Percentiles rank a stretch among this genome's conserved stretches.
Conservation (phyloP, 2,888 invertebrate genomes). For the Enchytraeus crypticus region DNA sequence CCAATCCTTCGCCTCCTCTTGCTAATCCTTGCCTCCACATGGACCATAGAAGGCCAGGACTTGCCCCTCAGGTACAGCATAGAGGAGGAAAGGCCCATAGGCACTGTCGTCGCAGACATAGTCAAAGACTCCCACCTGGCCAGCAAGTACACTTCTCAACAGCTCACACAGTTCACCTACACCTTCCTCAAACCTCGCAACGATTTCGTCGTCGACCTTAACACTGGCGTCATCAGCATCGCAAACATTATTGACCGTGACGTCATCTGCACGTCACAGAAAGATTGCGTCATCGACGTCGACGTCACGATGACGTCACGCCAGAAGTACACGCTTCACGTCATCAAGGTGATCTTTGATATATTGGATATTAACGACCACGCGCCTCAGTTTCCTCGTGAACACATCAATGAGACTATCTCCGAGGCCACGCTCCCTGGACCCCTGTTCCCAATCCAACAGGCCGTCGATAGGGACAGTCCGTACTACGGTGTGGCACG, state of each 20-base stretch:
- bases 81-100: not conserved
- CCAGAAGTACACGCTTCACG: constrained; percentile 50
- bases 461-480: constrained; percentile 69
- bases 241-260: constrained; percentile 10
- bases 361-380: constrained; percentile 34
- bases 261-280: constrained; percentile 9
- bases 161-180: not conserved
- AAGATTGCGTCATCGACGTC: constrained; percentile 6
- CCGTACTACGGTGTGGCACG: constrained; percentile 72
- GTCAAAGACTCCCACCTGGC: not conserved
- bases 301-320: constrained; percentile 9
- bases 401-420: constrained; percentile 15
- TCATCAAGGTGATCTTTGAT: constrained; percentile 35
- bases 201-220: not conserved
- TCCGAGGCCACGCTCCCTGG: constrained; percentile 24
- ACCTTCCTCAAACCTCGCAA: not conserved
- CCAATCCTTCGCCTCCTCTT: no score
- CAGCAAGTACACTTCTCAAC: not conserved
- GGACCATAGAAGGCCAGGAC: not conserved
- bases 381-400: constrained; percentile 27
- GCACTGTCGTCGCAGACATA: constrained; percentile 3
- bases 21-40: not conserved
- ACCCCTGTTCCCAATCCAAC: constrained; percentile 22
- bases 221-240: not conserved
- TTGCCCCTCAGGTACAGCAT: constrained; percentile 2